Percentiles rank a stretch among this genome's conserved stretches.
Conservation (phyloP, 2,888 invertebrate genomes). For the Parthenolecanium corni region DNA sequence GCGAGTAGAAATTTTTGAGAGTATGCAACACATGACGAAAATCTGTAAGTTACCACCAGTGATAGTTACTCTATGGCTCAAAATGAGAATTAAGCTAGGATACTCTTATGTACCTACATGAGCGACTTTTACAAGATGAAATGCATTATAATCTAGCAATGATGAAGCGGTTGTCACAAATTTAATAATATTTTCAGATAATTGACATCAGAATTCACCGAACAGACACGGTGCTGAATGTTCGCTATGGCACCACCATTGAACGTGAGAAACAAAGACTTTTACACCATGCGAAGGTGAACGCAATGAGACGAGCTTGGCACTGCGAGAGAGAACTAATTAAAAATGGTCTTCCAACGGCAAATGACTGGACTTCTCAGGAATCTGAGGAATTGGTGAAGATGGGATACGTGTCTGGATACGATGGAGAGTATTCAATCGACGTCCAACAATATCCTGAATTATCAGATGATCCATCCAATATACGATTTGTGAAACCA, state of each 20-base stretch:
- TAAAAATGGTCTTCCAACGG: slow-evolving; percentile 42
- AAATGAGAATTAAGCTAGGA: no score
- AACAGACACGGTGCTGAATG: slow-evolving; percentile 75
- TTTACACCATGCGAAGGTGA: slow-evolving; percentile 76
- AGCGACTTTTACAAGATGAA: no score
- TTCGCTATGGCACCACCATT: slow-evolving; percentile 86
- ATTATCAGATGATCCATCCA: slow-evolving; percentile 89
- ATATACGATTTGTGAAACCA: slow-evolving; percentile 73
- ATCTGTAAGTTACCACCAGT: no score
- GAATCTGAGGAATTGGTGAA: slow-evolving; percentile 83
- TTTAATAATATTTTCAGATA: slow-evolving; percentile 30
- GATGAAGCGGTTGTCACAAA: no score
- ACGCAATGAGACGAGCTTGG: slow-evolving; percentile 86
- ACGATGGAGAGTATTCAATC: slow-evolving; percentile 84
- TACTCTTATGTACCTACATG: no score
- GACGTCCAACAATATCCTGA: slow-evolving; percentile 83
- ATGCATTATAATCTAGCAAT: no score
- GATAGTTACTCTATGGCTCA: no score
- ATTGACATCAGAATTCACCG: slow-evolving; percentile 85
- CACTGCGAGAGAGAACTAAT: slow-evolving; percentile 77
- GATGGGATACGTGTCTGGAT: slow-evolving; percentile 68
- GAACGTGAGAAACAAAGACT: slow-evolving; percentile 80
- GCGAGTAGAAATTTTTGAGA: no score
- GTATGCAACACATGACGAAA: no score
- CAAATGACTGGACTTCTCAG: slow-evolving; percentile 68